phyloP scores from a whole-genome alignment of 2,797 vertebrate species.

The Miichthys miiuy region DNA sequence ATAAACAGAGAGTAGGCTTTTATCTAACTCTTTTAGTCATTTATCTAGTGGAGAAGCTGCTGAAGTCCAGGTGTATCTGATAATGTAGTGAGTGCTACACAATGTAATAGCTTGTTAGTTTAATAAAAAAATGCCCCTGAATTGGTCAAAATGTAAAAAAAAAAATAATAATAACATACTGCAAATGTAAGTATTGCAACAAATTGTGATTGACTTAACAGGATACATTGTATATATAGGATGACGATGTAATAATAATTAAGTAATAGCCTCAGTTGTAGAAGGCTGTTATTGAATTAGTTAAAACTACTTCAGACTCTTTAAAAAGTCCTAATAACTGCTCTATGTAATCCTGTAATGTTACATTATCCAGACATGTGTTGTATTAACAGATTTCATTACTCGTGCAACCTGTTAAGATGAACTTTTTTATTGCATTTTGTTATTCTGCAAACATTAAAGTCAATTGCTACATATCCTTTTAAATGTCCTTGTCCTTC shows the following conservation, averaged over 20 bases:
- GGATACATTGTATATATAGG: not conserved
- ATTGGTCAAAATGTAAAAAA: not conserved
- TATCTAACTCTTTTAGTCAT: not conserved
- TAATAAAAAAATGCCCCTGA: not conserved
- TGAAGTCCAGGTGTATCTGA: not conserved
- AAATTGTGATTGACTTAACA: not conserved
- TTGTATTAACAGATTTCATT: not conserved
- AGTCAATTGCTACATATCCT: not conserved
- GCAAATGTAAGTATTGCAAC: slow-evolving; percentile 3
- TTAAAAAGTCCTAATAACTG: not conserved
- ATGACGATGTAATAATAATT: not conserved
- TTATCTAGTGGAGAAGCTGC: slow-evolving; percentile 4
- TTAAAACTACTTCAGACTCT: not conserved
- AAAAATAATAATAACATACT: not conserved
- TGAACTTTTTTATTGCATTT: slow-evolving; percentile 15
- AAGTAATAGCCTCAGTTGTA: not conserved
- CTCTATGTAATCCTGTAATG: slow-evolving; percentile 4
- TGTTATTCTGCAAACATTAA: slow-evolving; percentile 16
- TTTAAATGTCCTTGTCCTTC: slow-evolving; percentile 8
- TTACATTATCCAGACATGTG: not conserved
- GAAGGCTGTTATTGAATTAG: not conserved
- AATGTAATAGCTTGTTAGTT: slow-evolving; percentile 2
- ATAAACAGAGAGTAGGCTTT: slow-evolving; percentile 1
- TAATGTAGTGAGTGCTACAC: not conserved
- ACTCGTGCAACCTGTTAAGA: not conserved